Evolutionary conservation across 2,113 vertebrate genomes (phyloP), one percentile per base, ranked within the genome.

Genomic region (Syngnathus typhle): DNA sequence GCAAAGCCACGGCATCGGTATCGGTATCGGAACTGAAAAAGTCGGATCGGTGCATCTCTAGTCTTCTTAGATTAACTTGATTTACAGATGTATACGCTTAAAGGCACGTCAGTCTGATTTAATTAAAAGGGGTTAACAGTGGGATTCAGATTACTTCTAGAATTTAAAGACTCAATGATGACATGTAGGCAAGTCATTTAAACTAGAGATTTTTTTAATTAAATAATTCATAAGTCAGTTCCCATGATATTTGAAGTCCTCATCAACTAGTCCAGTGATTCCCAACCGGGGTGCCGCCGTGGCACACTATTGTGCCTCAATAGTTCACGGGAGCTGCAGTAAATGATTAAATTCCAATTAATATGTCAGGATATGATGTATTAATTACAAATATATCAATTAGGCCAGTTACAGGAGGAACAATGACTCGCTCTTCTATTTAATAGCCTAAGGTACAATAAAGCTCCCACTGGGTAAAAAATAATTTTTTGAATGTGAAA

Each of bases 131-230:
- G 11, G 12, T 16, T 15, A 1, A 46, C 6, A 46, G 44, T 46
- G 44, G 44, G 15, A 47, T 15, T 47, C 44, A 43, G 8, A 18
- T 47, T 16, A 47, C 44, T 47, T 16, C 5, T 47, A 47, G 0
- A 47, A 47, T 5, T 15, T 15, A 18, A 47, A 47, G 13, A 1
- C 4, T 32, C 13, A 46, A 47, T 5, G 8, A 78, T 74, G 74
- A 80, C 77, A 84, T 62, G 75, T 49, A 54, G 82, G 54, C 52
- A 74, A 75, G 68, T 73, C 69, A 58, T 75, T 82, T 83, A 83
- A 85, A 89, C 86, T 84, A 86, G 80, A 89, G 77, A 84, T 85
- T 81, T 83, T 88, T 61, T 43, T 90, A 88, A 90, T 90, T 89
- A 87, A 88, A 89, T 88, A 87, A 84, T 78, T 79, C 81, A 88